Percentiles rank a stretch among this genome's conserved stretches.
Evolutionary conservation across 1,140 invertebrate species (phyloP).

Genomic region (Diachasmimorpha longicaudata): DNA sequence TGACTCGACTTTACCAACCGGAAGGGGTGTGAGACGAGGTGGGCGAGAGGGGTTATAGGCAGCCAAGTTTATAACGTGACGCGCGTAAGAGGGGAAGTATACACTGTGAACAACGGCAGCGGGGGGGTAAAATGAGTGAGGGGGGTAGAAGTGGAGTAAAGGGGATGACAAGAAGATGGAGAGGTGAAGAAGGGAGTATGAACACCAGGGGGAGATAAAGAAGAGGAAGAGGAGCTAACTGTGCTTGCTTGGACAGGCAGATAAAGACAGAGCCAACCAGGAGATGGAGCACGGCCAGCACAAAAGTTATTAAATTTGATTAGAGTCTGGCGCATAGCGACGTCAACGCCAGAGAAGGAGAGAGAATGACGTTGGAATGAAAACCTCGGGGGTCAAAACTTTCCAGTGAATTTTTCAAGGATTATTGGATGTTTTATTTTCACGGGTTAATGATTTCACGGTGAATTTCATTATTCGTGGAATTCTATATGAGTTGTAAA

Average conservation of each 20-base stretch:
- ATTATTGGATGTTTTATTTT: not conserved
- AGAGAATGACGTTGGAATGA: slow-evolving; percentile 36
- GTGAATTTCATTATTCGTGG: no score
- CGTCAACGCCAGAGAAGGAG: slow-evolving; percentile 23
- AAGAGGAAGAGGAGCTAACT: slow-evolving; percentile 27
- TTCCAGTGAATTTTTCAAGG: not conserved
- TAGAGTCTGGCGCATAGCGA: slow-evolving; percentile 53
- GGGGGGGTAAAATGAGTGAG: not conserved
- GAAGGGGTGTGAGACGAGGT: not conserved
- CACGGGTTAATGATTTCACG: no score
- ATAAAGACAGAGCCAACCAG: slow-evolving; percentile 26
- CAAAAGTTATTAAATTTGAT: slow-evolving; percentile 64
- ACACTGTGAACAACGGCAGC: not conserved
- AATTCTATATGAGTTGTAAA: no score
- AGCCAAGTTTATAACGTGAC: slow-evolving; percentile 50
- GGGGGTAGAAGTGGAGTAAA: not conserved
- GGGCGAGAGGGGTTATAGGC: not conserved
- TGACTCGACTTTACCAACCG: slow-evolving; percentile 24
- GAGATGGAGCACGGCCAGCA: slow-evolving; percentile 33
- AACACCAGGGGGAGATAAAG: slow-evolving; percentile 30
- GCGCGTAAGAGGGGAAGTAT: slow-evolving; percentile 13
- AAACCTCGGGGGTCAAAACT: slow-evolving; percentile 10
- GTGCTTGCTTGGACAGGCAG: slow-evolving; percentile 24
- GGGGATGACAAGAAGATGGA: not conserved
- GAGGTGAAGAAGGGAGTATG: not conserved